Percentiles rank a stretch among this genome's conserved stretches.
These are phyloP conservation scores for Ectropis crepuscularia DNA, from an alignment of 2,888 invertebrate genomes.

Conservation along the genomic window DNA sequence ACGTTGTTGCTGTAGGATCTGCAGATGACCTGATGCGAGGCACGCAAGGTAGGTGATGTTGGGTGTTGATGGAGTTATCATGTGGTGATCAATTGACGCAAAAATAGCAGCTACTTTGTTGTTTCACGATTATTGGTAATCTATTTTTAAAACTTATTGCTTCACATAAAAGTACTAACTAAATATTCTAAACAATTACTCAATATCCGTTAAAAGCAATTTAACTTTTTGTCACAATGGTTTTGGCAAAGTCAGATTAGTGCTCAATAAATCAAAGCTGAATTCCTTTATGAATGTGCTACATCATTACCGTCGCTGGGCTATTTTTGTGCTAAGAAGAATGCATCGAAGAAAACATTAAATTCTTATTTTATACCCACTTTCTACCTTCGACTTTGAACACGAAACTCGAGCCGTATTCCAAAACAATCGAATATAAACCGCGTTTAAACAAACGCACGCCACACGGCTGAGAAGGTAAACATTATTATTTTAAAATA, in stretches of 20 bases:
- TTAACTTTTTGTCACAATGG: no score
- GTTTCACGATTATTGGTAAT: not conserved
- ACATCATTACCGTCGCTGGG: no score
- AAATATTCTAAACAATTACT: no score
- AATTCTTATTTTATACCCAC: not conserved
- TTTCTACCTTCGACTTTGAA: conserved; percentile 26
- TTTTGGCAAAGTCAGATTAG: no score
- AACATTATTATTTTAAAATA: conserved; percentile 60
- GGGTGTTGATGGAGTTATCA: conserved; percentile 18
- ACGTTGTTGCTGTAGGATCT: conserved; percentile 8
- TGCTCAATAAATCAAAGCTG: no score
- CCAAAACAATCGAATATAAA: conserved; percentile 49
- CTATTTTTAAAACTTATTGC: not conserved
- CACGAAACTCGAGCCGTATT: conserved; percentile 17
- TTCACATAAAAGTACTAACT: no score
- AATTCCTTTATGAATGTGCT: no score
- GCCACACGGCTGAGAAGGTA: conserved; percentile 46
- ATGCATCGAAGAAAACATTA: not conserved
- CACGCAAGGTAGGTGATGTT: conserved; percentile 2
- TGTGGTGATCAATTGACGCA: conserved; percentile 8
- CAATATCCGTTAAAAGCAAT: no score
- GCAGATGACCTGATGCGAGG: conserved; percentile 5
- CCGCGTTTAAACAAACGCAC: conserved; percentile 46
- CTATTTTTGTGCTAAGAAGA: not conserved
- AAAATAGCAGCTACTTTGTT: conserved; percentile 1